Evolutionary conservation across 2,888 invertebrate species (phyloP).

Genomic region (Osmoderma eremita): DNA sequence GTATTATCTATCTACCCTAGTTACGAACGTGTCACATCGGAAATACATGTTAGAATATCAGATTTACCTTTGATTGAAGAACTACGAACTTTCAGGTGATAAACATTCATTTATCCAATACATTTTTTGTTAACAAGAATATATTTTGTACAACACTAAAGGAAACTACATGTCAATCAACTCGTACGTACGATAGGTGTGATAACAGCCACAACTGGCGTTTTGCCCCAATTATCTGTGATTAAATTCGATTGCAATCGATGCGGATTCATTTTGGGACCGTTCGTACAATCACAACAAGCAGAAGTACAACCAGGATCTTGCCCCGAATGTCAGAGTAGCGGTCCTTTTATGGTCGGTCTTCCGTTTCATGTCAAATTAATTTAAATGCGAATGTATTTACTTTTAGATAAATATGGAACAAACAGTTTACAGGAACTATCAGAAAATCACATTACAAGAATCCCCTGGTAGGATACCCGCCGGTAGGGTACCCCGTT

Average conservation of each 20-base stretch:
- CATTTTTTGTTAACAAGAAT: neutral
- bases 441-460: conserved; percentile 97
- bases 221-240: conserved; percentile 93
- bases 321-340: conserved; percentile 97
- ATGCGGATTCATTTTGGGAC: conserved; percentile 94
- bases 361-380: neutral
- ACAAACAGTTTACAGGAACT: conserved; percentile 97
- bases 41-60: conserved; percentile 94
- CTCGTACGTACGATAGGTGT: conserved; percentile 94
- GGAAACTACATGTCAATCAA: conserved; percentile 91
- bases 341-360: conserved; percentile 89
- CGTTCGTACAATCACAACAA: conserved; percentile 93
- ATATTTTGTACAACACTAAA: conserved; percentile 49
- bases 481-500: conserved; percentile 95
- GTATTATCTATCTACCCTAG: conserved; percentile 95
- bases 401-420: conserved; percentile 92
- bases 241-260: conserved; percentile 98
- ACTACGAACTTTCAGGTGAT: conserved; percentile 84
- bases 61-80: conserved; percentile 97
- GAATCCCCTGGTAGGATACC: conserved; percentile 98
- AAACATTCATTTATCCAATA: neutral
- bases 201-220: conserved; percentile 94
- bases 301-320: conserved; percentile 95
- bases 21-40: conserved; percentile 92
- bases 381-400: too few relatives aligned